Base-by-base conservation (phyloP, 2,113 vertebrate species). In the Colossoma macropomum region DNA sequence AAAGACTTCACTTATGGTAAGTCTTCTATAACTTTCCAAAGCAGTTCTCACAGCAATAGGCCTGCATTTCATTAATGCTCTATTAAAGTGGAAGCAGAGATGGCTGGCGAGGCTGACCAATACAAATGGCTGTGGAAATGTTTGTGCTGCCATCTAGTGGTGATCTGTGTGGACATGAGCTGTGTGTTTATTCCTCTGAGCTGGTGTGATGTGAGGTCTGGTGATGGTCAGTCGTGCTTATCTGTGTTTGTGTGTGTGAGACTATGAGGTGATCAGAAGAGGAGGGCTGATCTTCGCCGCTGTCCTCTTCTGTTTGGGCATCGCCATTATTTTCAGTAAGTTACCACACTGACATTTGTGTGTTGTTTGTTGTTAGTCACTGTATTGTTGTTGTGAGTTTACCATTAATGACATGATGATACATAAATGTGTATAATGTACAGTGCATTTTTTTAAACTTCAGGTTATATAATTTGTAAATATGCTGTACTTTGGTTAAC, bases 251-350 rank as follows among this genome's bases (percentile, higher is more conserved):
- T 87, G 68, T 54, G n/a, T 54, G 25, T 48, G 17, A 91, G 96
- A 97, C 87, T 96, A 97, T 12, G 93, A 95, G 68, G 88, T 92
- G 11, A 75, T 97, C 84, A 93, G 96, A 70, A 92, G 91, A 0
- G 96, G 95, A 60, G 96, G 96, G 16, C 93, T 96, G 77, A 96
- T 96, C 88, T 96, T 97, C 0, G 95, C 96, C 0, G 88, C 90
- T 0, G 92, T 95, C 82, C 92, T 95, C 27, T 97, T 96, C 83
- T 59, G 94, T 1, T 5, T 96, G 15, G 96, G 96, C 17, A 93
- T 97, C 21, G 86, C 94, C 79, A 91, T 97, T 78, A 92, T 97
- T 74, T 93, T 96, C 89, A 93, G 96, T 96, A 82, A 96, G 96
- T 94, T 85, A 48, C 25, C 15, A 54, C n/a, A 52, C 17, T n/a